Evolutionary conservation across 2,797 vertebrate species (phyloP).

Genomic region (Avahi laniger): DNA sequence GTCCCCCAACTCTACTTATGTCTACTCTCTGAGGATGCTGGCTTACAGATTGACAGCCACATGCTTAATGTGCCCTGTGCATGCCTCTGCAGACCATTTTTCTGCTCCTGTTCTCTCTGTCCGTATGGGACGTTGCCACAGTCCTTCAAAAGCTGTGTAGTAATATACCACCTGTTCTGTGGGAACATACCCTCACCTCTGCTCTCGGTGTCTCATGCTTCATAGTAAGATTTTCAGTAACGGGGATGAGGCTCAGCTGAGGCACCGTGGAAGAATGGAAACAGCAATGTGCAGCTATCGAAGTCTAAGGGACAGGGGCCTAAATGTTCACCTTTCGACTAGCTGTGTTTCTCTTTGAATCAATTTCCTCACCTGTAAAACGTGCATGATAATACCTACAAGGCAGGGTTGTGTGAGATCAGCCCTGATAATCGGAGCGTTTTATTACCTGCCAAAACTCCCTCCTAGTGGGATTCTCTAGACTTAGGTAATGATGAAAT

Average conservation of each 20-base stretch:
- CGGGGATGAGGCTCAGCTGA: not conserved
- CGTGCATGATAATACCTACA: not conserved
- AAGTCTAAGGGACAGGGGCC: not conserved
- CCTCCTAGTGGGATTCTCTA: not conserved
- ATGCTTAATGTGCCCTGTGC: not conserved
- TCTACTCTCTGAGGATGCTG: not conserved
- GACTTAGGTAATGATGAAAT: not conserved
- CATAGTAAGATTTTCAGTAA: not conserved
- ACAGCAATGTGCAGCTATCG: not conserved
- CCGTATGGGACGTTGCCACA: not conserved
- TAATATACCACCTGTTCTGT: not conserved
- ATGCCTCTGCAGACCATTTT: not conserved
- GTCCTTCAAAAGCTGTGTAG: not conserved
- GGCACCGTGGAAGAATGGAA: not conserved
- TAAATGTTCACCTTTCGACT: not conserved
- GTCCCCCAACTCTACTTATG: not conserved
- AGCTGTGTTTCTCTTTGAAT: not conserved
- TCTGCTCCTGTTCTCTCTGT: not conserved
- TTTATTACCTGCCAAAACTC: slow-evolving; percentile 9
- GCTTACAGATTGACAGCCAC: not conserved
- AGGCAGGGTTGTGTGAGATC: not conserved
- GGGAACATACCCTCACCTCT: not conserved
- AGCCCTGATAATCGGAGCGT: not conserved
- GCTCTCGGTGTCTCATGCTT: not conserved
- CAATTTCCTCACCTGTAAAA: not conserved